A percentile compares a stretch with the other conserved stretches of the same genome.
phyloP scores from a whole-genome alignment of 2,113 vertebrate genomes.

The Esox niger region DNA sequence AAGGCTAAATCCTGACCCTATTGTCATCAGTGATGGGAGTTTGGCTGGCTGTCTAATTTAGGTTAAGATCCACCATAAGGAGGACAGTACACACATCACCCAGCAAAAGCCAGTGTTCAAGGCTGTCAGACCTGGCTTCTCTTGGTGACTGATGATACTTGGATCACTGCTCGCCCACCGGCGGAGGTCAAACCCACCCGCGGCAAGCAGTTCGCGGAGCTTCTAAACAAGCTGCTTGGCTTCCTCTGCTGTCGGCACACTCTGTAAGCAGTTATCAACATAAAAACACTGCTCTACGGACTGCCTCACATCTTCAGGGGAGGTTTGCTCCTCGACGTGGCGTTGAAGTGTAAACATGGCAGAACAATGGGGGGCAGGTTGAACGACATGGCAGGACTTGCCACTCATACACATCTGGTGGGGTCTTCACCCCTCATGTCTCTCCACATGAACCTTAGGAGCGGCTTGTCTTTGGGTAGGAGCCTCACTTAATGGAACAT shows the following conservation, averaged over 20 bases:
- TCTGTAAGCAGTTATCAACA: slow-evolving; percentile 21
- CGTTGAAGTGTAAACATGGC: slow-evolving; percentile 5
- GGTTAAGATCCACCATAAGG: too few species aligned
- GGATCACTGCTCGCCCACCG: slow-evolving; percentile 15
- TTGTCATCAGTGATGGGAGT: too few species aligned
- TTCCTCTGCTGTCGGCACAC: background rate
- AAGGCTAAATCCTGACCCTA: too few species aligned
- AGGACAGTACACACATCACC: too few species aligned
- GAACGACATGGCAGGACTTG: too few species aligned
- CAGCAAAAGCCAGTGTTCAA: slow-evolving; percentile 6
- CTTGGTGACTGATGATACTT: background rate
- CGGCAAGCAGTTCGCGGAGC: background rate
- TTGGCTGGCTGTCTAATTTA: too few species aligned
- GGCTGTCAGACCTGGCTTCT: background rate
- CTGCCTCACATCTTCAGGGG: background rate
- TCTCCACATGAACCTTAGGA: background rate
- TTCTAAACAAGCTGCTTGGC: slow-evolving; percentile 7
- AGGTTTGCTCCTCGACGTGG: slow-evolving; percentile 4
- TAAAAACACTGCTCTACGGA: slow-evolving; percentile 19
- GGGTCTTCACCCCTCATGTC: background rate
- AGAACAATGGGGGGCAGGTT: too few species aligned
- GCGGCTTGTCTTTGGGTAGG: background rate
- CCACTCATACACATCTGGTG: slow-evolving; percentile 10
- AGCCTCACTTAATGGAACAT: slow-evolving; percentile 16
- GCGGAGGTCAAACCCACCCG: slow-evolving; percentile 1